These are phyloP conservation scores for Gallinago stenura DNA, from an alignment of 2,797 vertebrate genomes.

Conservation along the genomic window DNA sequence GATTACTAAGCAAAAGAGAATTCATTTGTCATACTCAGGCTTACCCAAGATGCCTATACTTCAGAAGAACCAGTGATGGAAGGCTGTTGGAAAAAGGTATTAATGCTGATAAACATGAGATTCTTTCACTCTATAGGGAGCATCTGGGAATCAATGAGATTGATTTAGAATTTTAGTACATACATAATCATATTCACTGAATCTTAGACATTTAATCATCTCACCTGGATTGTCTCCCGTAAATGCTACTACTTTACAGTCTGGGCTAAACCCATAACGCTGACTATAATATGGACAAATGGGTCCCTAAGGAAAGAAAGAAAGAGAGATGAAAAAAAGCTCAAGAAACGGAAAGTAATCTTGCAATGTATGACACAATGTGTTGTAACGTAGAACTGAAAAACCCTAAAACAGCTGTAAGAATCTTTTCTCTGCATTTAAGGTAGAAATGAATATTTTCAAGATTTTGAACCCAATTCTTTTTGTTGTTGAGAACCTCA, in stretches of 20 bases:
- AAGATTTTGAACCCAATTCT: not conserved
- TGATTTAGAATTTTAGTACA: not conserved
- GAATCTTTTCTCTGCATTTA: not conserved
- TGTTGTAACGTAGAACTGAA: not conserved
- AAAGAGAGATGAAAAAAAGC: not conserved
- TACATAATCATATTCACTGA: not conserved
- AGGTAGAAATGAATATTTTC: not conserved
- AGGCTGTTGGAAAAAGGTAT: not conserved
- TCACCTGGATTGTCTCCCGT: constrained; percentile 97
- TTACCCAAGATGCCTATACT: not conserved
- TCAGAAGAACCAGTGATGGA: not conserved
- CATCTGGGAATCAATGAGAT: not conserved
- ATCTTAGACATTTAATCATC: constrained; percentile 26
- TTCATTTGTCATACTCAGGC: not conserved
- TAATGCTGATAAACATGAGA: not conserved
- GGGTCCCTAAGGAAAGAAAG: constrained; percentile 80
- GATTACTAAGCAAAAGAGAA: not conserved
- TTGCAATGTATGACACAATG: not conserved
- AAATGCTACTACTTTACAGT: constrained; percentile 90
- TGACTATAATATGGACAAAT: constrained; percentile 86
- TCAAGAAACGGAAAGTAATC: not conserved
- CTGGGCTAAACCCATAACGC: constrained; percentile 86
- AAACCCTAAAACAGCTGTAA: not conserved
- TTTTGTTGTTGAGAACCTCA: not conserved
- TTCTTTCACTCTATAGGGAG: not conserved